Evolutionary conservation across 2,888 invertebrate species (phyloP).

Genomic region (Muschampia plurimacula): DNA sequence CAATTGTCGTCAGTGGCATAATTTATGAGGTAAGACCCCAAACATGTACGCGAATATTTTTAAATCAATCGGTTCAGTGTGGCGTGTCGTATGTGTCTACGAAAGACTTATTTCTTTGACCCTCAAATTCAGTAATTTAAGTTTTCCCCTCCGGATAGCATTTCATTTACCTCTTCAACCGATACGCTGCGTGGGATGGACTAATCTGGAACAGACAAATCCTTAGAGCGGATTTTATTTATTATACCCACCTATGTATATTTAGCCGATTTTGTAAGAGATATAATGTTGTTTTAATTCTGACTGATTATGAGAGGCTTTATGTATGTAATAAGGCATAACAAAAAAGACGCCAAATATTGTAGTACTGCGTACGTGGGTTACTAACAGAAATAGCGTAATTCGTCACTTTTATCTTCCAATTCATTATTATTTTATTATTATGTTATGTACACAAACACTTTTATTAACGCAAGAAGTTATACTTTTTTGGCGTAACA

Average conservation of each 20-base stretch:
- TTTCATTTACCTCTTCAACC: slow-evolving; percentile 86
- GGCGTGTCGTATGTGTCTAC: slow-evolving; percentile 70
- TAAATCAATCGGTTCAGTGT: slow-evolving; percentile 73
- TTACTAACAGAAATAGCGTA: no score
- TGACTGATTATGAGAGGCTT: no score
- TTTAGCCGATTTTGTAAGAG: no score
- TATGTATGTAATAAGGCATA: no score
- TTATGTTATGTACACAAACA: no score
- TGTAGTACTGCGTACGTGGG: no score
- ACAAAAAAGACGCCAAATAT: no score
- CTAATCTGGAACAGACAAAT: slow-evolving; percentile 75
- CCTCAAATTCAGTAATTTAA: slow-evolving; percentile 86
- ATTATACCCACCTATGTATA: no score
- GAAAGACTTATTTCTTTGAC: slow-evolving; percentile 84
- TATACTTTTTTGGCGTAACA: no score
- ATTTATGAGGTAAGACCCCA: slow-evolving; percentile 24
- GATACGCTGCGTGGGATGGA: slow-evolving; percentile 85
- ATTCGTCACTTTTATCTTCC: no score
- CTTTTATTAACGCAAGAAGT: no score
- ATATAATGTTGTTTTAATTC: no score
- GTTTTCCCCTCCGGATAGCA: slow-evolving; percentile 86
- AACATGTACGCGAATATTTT: slow-evolving; percentile 50
- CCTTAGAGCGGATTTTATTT: slow-evolving; percentile 56
- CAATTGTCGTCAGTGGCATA: not conserved
- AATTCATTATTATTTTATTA: not conserved